Base-by-base conservation (phyloP, 1,140 invertebrate genomes). In the Hormaphis cornu region DNA sequence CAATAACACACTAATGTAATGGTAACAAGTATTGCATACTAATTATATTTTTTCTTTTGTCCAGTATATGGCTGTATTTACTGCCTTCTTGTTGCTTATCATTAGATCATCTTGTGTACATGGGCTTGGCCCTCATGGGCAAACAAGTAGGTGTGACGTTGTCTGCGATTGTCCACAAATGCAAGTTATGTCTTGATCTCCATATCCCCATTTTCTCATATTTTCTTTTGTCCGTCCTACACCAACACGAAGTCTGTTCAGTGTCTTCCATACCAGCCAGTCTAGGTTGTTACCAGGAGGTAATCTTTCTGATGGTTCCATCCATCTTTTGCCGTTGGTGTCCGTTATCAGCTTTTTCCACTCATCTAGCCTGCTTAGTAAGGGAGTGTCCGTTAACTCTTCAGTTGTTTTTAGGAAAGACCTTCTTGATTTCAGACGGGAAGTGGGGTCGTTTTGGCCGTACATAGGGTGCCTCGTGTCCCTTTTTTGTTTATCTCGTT, bases 171-270 rank as follows among this genome's bases (percentile, higher is more conserved):
- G 26, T 20, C 33, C 66, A 53, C 66, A 52, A 37, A 33, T 33
- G 8, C 16, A 50, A 35, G 33, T 35, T 69, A 22, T 26, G 30
- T 69, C 28, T 37, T 33, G n/a, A 2, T 48, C 33, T 50, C 30
- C 42, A 50, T 48, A 28, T 20, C 48, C 66, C 66, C 44, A 69
- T 69, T 69, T 69, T 50, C 26, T 42, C 26, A 69, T 44, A 48
- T 69, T 69, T 26, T 37, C 46, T 48, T 69, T 69, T 26, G 40
- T 46, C 46, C 63, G 9, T 44, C 18, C 18, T 30, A 66, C 61
- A 42, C 61, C 61, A 46, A 46, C 61, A 42, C 61, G 37, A 24
- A 66, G 20, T 46, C 44, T 33, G 18, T 66, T 66, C 18, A 66
- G 12, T 24, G 61, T 66, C 22, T 46, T 66, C 61, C 61, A 66